Conservation (phyloP, 2,113 vertebrate species). For the Ovis aries region DNA sequence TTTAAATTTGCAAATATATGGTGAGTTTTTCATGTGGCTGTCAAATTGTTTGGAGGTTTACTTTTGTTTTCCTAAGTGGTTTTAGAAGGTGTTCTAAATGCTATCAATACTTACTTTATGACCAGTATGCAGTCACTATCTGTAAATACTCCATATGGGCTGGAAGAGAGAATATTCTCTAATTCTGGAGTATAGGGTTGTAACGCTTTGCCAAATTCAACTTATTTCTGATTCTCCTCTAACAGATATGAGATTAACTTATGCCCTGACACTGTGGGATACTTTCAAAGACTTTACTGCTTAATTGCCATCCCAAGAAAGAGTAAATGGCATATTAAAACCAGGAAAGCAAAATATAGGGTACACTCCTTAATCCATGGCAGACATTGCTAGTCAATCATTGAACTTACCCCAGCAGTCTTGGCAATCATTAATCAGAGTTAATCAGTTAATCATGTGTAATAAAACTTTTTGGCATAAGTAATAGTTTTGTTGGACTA, state of each 20-base stretch:
- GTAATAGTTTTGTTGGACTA: neutral
- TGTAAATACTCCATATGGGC: neutral
- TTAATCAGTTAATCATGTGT: neutral
- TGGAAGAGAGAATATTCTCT: neutral
- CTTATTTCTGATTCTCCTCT: neutral
- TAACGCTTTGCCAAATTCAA: neutral
- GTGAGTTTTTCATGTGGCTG: neutral
- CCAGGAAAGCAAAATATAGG: neutral
- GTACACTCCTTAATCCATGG: neutral
- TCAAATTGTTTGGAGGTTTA: neutral
- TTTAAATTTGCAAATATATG: neutral
- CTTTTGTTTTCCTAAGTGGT: neutral
- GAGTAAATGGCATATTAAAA: neutral
- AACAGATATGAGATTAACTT: neutral
- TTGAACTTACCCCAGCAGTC: neutral
- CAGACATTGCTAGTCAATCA: slow-evolving; percentile 23
- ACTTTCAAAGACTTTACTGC: neutral
- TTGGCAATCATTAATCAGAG: neutral
- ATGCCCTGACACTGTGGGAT: neutral
- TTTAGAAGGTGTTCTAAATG: neutral
- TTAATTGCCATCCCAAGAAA: neutral
- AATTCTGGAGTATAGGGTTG: neutral
- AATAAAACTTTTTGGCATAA: neutral
- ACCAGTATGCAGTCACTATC: neutral
- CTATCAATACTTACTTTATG: neutral